Evolutionary conservation across 2,797 vertebrate genomes (phyloP), one percentile per base, ranked within the genome.

Genomic region (Epinephelus awoara): DNA sequence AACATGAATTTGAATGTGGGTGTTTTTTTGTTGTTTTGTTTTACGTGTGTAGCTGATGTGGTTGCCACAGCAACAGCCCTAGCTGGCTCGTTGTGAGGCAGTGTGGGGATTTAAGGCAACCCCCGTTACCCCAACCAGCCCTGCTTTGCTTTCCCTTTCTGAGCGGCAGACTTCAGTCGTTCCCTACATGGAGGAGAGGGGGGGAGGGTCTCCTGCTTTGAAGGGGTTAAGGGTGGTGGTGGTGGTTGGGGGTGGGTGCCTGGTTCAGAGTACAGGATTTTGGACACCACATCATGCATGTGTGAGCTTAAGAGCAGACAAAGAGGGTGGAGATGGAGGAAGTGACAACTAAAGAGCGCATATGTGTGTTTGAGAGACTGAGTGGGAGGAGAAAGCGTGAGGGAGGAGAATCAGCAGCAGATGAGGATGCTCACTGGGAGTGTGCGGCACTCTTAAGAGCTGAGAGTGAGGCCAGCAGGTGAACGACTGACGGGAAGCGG

Each of bases 51-150:
- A 73, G 75, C 78, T 89, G 84, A 92, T 89, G 81, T 64, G 79
- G 93, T 96, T 95, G 87, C 95, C 93, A 85, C 87, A 90, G 94
- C 92, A 95, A 95, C 95, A 88, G 83, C 82, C 77, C 77, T 76
- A 75, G 84, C 75, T 67, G 75, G 83, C 74, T 87, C 9, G 11
- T 3, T 7, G 27, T 61, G 69, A 83, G 70, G 80, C 76, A 72
- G 78, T 68, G 59, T 77, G 56, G 87, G 91, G 90, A 91, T 90
- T 88, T 82, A 87, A 88, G 83, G 77, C 83, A 77, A 82, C 62
- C 83, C 84, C 86, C 50, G 21, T 82, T 77, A 61, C 72, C 75
- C 73, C 68, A 85, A 88, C 68, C 82, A 80, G 67, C 75, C 72
- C 81, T 73, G 80, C 86, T 81, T 74, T 71, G 62, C 76, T 84